Evolutionary conservation across 2,113 vertebrate genomes (phyloP), one percentile per base, ranked within the genome.

Genomic region (Psittacula cyanocephala): DNA sequence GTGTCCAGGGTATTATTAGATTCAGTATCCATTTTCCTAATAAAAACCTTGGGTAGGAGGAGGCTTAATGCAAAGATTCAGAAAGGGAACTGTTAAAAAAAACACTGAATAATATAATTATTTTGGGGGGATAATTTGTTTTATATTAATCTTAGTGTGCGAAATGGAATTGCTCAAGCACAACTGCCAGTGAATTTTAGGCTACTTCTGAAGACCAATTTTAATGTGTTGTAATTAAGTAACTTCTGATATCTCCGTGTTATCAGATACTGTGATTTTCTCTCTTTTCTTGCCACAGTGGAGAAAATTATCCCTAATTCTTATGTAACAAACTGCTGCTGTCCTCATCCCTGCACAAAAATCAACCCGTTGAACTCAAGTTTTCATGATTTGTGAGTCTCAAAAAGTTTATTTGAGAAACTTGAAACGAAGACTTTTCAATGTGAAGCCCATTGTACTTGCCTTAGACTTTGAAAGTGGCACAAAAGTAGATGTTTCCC

Each of bases 51-150:
- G 81, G 33, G 7, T 81, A 65, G 86, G 72, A 49, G 49, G 53
- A 49, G 27, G 35, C 43, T 84, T 28, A 69, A 28, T 24, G 8
- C 6, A 10, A 81, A 74, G 68, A 71, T 60, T 86, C 35, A 44
- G 62, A 78, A 83, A 79, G n/a, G 47, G 39, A 93, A 43, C 46
- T 37, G 35, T 88, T 89, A 24, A 91, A 92, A 97, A 97, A 88
- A 68, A 27, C 35, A 52, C 50, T 53, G 60, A 81, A 43, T 76
- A 43, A 53, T 84, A 6, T 22, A 67, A 75, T 89, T 81, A 78
- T 91, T 92, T 86, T 65, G 65, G 57, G 31, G 68, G 62, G 37
- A 10, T 94, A 89, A 85, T 95, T 82, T 86, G 20, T 60, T 91
- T 91, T 87, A 44, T 76, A 31, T 19, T 78, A 60, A 83, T 86